Evolutionary conservation across 2,888 invertebrate species (phyloP).

Genomic region (Biston stratarius): DNA sequence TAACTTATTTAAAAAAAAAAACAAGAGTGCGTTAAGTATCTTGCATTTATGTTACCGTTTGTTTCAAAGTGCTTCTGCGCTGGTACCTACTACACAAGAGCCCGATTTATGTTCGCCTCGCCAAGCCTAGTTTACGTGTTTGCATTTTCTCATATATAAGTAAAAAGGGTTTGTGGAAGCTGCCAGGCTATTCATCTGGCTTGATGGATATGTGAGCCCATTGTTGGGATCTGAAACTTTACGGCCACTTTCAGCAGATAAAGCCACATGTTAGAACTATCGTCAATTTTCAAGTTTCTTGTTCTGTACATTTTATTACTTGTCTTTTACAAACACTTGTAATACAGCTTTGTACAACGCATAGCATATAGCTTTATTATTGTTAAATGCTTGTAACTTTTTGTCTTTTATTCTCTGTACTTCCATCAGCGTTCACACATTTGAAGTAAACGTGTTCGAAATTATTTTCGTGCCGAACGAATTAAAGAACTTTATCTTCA

Average conservation of each 20-base stretch:
- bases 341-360: not conserved
- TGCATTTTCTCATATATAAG: constrained; percentile 49
- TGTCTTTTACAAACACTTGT: constrained; percentile 1
- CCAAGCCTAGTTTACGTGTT: constrained; percentile 53
- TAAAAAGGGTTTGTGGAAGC: constrained; percentile 26
- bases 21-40: constrained; percentile 17
- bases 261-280: constrained; percentile 52
- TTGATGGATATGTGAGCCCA: constrained; percentile 67
- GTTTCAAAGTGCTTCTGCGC: constrained; percentile 20
- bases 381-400: not conserved
- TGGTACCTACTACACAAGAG: constrained; percentile 50
- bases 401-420: not conserved
- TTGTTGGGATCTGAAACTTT: constrained; percentile 63
- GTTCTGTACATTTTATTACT: constrained; percentile 44
- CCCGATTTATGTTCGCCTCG: constrained; percentile 56
- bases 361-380: not conserved
- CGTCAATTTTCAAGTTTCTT: constrained; percentile 50
- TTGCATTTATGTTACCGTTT: constrained; percentile 18
- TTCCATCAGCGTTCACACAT: not conserved
- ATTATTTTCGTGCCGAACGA: too few relatives aligned
- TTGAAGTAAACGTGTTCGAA: too few relatives aligned
- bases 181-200: constrained; percentile 60
- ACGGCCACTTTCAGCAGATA: constrained; percentile 45
- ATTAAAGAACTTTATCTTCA: not conserved
- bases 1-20: too few relatives aligned